These are phyloP conservation scores for Cylas formicarius DNA, from an alignment of 1,140 invertebrate genomes.

Conservation along the genomic window DNA sequence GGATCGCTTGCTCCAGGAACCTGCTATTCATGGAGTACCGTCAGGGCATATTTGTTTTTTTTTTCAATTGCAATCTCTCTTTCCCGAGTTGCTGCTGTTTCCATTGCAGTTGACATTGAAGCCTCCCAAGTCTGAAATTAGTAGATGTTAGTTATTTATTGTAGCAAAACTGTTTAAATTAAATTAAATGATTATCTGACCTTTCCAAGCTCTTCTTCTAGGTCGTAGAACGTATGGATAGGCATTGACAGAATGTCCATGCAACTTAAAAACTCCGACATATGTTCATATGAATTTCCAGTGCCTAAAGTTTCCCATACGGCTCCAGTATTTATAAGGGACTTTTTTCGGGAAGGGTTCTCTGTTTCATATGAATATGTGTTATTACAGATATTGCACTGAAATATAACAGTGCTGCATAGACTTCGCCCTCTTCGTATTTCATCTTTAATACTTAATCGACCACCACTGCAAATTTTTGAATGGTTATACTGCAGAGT, in stretches of 20 bases:
- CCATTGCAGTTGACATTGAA: neutral
- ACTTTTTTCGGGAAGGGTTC: constrained; percentile 1
- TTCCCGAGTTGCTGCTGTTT: neutral
- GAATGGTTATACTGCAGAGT: constrained; percentile 7
- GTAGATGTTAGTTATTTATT: no score
- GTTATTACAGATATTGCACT: constrained; percentile 3
- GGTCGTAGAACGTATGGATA: neutral
- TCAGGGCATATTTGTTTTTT: constrained; percentile 2
- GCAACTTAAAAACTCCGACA: constrained; percentile 2
- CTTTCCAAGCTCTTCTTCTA: constrained; percentile 3
- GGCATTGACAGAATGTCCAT: neutral
- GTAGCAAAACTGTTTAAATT: no score
- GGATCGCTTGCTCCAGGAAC: constrained; percentile 8
- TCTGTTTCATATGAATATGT: constrained; percentile 2
- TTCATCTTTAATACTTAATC: constrained; percentile 3
- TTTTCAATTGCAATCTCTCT: constrained; percentile 2
- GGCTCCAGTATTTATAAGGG: constrained; percentile 5
- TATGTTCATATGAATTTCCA: constrained; percentile 6
- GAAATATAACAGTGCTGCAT: constrained; percentile 5
- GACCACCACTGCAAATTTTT: constrained; percentile 6
- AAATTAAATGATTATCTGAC: no score
- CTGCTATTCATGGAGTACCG: constrained; percentile 2
- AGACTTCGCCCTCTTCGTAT: constrained; percentile 3
- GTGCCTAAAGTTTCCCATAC: constrained; percentile 6
- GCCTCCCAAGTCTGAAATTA: constrained; percentile 1